Conservation (phyloP, 1,140 invertebrate species). For the Rhagoletis zephyria region DNA sequence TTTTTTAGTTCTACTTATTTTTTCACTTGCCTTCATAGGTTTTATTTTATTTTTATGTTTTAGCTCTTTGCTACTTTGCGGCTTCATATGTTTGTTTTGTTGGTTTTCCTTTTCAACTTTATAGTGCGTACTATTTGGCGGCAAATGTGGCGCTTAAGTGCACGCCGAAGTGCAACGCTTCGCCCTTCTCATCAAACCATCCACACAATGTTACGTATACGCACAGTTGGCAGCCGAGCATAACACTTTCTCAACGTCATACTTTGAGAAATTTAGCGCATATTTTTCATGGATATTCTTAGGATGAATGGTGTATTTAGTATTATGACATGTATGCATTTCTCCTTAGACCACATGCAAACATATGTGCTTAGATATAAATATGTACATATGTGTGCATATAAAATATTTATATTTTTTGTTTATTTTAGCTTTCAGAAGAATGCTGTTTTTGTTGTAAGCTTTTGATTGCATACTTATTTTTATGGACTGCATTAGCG, state of each 20-base stretch:
- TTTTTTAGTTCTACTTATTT: not conserved
- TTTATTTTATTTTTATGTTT: slow-evolving; percentile 9
- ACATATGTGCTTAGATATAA: not conserved
- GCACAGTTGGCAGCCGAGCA: slow-evolving; percentile 27
- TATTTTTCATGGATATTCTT: slow-evolving; percentile 20
- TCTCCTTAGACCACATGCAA: not conserved
- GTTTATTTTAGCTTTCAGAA: not conserved
- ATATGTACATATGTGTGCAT: not conserved
- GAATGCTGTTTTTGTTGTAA: not conserved
- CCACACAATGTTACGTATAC: not conserved
- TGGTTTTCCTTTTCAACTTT: slow-evolving; percentile 2
- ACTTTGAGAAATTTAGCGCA: slow-evolving; percentile 38
- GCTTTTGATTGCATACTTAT: not conserved
- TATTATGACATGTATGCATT: slow-evolving; percentile 44
- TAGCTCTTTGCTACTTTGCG: slow-evolving; percentile 37
- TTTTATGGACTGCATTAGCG: slow-evolving; percentile 46
- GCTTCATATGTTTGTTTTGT: not conserved
- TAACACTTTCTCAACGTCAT: slow-evolving; percentile 48
- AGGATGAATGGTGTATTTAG: slow-evolving; percentile 42
- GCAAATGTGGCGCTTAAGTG: slow-evolving; percentile 50
- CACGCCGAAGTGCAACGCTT: slow-evolving; percentile 22
- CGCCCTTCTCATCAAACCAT: not conserved
- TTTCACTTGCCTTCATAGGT: not conserved
- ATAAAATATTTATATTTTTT: not conserved
- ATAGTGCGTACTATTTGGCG: slow-evolving; percentile 23